These are phyloP conservation scores for Glaucopsyche alexis DNA, from an alignment of 2,888 invertebrate species.

Conservation along the genomic window DNA sequence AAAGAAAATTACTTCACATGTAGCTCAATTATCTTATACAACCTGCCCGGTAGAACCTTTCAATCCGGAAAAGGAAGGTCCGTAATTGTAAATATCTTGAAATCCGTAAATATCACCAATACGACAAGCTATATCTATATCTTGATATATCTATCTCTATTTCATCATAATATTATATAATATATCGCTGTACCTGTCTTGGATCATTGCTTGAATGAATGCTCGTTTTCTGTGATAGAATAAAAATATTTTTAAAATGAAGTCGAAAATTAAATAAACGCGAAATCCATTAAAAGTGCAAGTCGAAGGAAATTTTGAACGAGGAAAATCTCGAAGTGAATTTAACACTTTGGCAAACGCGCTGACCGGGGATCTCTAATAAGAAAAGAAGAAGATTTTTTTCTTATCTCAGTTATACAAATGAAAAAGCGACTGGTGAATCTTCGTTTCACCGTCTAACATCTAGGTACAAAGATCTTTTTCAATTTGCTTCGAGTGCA, in stretches of 20 bases:
- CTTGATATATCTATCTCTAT: no score
- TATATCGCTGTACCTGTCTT: no score
- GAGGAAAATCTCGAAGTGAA: conserved; percentile 7
- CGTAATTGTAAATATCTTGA: no score
- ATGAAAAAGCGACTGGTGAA: background rate
- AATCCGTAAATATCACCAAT: no score
- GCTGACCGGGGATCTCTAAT: conserved; percentile 4
- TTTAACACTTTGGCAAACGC: conserved; percentile 16
- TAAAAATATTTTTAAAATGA: background rate
- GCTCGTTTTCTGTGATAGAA: background rate
- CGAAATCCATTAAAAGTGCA: conserved; percentile 12
- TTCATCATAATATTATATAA: no score
- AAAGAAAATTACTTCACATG: background rate
- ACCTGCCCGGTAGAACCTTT: no score
- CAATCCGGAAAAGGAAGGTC: background rate
- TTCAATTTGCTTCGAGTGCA: background rate
- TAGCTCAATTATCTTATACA: no score
- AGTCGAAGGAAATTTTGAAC: background rate
- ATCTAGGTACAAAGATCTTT: background rate
- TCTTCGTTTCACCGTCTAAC: background rate
- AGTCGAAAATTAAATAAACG: background rate
- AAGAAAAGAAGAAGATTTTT: conserved; percentile 23
- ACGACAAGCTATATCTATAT: no score
- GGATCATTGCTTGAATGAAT: no score
- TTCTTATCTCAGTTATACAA: conserved; percentile 9